Evolutionary conservation across 2,888 invertebrate species (phyloP).

Genomic region (Caenorhabditis macrosperma): DNA sequence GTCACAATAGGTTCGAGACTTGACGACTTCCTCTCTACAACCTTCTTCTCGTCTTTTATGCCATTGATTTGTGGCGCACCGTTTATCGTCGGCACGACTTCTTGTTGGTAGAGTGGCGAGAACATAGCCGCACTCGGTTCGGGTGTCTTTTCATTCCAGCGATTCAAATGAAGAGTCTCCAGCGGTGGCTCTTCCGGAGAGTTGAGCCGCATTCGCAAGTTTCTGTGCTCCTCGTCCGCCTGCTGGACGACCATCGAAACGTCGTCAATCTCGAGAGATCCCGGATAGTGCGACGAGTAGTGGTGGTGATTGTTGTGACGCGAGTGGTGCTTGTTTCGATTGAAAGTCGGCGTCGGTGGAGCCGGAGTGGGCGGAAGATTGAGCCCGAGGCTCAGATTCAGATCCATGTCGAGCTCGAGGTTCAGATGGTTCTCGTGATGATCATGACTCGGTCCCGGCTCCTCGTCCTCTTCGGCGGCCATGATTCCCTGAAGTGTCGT

Average conservation of each 20-base stretch:
- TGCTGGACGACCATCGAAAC: not conserved
- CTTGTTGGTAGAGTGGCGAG: not conserved
- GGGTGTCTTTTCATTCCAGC: not conserved
- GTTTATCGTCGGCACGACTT: not conserved
- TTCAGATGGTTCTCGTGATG: not conserved
- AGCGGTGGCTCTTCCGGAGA: constrained; percentile 12
- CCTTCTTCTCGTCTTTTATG: not conserved
- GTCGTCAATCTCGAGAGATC: not conserved
- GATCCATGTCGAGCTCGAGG: constrained; percentile 1
- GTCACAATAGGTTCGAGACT: no score
- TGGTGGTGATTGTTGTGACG: not conserved
- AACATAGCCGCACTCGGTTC: not conserved
- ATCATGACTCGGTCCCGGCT: not conserved
- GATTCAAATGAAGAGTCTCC: constrained; percentile 7
- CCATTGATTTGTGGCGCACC: no score
- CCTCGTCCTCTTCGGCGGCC: not conserved
- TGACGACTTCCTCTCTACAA: not conserved
- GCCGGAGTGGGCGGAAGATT: not conserved
- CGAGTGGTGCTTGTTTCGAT: not conserved
- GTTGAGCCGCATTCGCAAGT: constrained; percentile 8
- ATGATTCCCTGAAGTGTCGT: not conserved
- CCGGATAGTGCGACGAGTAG: not conserved
- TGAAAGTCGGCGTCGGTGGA: not conserved
- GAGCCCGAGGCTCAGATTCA: not conserved
- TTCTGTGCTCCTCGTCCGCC: not conserved